phyloP scores from a whole-genome alignment of 2,113 vertebrate genomes.

The Prionailurus bengalensis region DNA sequence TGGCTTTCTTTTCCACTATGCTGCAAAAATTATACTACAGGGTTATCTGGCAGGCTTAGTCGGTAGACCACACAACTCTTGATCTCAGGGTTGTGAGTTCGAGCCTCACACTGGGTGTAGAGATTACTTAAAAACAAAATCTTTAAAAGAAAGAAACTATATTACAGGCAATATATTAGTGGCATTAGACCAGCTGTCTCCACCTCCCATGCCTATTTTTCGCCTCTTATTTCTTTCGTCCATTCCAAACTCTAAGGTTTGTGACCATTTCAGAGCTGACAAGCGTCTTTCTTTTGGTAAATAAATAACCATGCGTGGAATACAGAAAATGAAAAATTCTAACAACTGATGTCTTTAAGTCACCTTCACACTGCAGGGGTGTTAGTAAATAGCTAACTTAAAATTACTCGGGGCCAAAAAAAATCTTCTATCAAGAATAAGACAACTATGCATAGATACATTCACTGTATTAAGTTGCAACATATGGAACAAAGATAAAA shows the following conservation, averaged over 20 bases:
- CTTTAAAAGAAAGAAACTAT: not conserved
- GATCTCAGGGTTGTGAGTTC: not conserved
- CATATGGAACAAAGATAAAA: not conserved
- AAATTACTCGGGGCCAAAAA: not conserved
- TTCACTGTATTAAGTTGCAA: not conserved
- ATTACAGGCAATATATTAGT: not conserved
- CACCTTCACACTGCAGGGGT: not conserved
- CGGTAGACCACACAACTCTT: not conserved
- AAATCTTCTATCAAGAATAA: not conserved
- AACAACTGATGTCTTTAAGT: constrained; percentile 9
- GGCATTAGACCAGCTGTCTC: not conserved
- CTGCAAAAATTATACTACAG: not conserved
- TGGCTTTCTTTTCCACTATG: not conserved
- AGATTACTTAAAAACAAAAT: not conserved
- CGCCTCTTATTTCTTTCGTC: not conserved
- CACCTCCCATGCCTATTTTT: not conserved
- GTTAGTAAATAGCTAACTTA: constrained; percentile 28
- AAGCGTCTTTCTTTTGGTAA: constrained; percentile 35
- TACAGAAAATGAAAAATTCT: not conserved
- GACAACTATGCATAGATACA: not conserved
- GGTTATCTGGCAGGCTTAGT: not conserved
- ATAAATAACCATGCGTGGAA: not conserved
- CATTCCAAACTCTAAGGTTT: constrained; percentile 2
- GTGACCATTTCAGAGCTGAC: not conserved
- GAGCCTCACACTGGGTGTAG: not conserved